A percentile compares a stretch with the other conserved stretches of the same genome.
Evolutionary conservation across 2,113 vertebrate species (phyloP).

Genomic region (Seriola quinqueradiata): DNA sequence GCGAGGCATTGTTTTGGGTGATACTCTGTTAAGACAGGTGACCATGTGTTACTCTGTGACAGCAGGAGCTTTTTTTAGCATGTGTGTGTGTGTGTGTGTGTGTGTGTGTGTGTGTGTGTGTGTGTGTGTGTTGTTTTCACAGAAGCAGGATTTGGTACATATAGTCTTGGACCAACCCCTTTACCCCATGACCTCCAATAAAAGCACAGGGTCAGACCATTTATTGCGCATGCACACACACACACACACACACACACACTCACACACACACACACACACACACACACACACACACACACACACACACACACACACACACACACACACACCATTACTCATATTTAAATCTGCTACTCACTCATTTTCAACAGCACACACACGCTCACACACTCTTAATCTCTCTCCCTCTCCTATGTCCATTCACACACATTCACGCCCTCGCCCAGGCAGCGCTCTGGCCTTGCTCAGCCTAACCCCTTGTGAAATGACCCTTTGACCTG

Average conservation of each 20-base stretch:
- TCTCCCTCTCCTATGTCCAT: constrained; percentile 27
- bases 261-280: constrained; percentile 24
- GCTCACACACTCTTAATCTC: constrained; percentile 43
- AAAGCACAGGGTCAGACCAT: constrained; percentile 57
- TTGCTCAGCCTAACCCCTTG: constrained; percentile 80
- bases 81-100: constrained; percentile 21
- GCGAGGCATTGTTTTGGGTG: constrained; percentile 63
- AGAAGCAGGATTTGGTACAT: constrained; percentile 49
- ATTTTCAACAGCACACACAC: constrained; percentile 26
- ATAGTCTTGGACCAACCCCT: constrained; percentile 46
- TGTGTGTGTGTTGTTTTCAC: constrained; percentile 47
- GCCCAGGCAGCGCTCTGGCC: constrained; percentile 63
- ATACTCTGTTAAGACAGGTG: constrained; percentile 66
- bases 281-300: constrained; percentile 19
- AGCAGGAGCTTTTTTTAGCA: constrained; percentile 53
- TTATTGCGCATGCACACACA: constrained; percentile 40
- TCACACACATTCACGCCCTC: constrained; percentile 52
- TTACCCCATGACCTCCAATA: constrained; percentile 62
- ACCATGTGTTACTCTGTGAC: constrained; percentile 59
- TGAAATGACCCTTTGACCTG: constrained; percentile 86
- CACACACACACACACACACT: constrained; percentile 25
- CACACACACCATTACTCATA: constrained; percentile 16
- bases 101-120: constrained; percentile 26
- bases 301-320: constrained; percentile 18
- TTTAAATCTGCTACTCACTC: constrained; percentile 30